A percentile compares a stretch with the other conserved stretches of the same genome.
Evolutionary conservation across 2,888 invertebrate genomes (phyloP).

Genomic region (Rhopalosiphum nymphaeae): DNA sequence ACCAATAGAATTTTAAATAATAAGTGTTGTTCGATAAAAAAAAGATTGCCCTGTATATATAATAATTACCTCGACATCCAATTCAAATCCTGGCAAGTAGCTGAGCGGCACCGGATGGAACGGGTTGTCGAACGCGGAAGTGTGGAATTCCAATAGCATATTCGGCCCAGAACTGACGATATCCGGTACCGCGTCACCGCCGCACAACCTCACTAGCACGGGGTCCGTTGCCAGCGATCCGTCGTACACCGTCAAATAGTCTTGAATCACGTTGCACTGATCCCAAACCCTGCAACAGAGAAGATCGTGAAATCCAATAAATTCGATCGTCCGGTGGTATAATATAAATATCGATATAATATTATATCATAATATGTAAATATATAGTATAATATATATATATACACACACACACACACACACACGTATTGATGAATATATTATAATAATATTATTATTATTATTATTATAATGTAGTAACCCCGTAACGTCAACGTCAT

Average conservation of each 20-base stretch:
- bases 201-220: slow-evolving; percentile 83
- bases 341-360: neutral
- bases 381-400: too few species aligned
- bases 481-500: neutral
- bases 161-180: slow-evolving; percentile 83
- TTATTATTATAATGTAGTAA: neutral
- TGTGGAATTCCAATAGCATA: slow-evolving; percentile 84
- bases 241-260: slow-evolving; percentile 86
- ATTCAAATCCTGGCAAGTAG: slow-evolving; percentile 84
- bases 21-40: too few species aligned
- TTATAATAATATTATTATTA: neutral
- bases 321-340: neutral
- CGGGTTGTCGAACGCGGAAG: slow-evolving; percentile 85
- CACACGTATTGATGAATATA: neutral
- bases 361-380: neutral
- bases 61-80: slow-evolving; percentile 80
- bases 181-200: slow-evolving; percentile 85
- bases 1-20: too few species aligned
- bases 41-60: too few species aligned
- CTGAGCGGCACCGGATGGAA: slow-evolving; percentile 84
- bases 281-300: slow-evolving; percentile 78
- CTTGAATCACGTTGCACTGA: slow-evolving; percentile 85
- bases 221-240: slow-evolving; percentile 78
- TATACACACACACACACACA: neutral
- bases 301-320: neutral